Conservation (phyloP, 2,888 invertebrate genomes). For the Drosophila trichaetosa region DNA sequence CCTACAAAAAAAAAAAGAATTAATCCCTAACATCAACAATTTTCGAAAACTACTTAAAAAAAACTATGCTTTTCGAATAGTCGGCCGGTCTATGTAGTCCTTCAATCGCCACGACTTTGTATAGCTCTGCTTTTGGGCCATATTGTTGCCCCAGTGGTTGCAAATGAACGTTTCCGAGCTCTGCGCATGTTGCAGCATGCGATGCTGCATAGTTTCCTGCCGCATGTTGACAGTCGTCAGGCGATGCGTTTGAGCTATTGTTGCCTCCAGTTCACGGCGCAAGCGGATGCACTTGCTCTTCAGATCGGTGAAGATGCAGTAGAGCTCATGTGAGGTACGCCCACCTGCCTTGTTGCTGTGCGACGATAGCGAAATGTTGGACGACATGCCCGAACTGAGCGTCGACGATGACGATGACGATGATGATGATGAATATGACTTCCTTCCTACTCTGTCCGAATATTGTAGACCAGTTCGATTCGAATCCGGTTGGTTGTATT, state of each 20-base stretch:
- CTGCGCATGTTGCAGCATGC: constrained; percentile 35
- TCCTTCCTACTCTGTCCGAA: not conserved
- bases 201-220: constrained; percentile 46
- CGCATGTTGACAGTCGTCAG: constrained; percentile 31
- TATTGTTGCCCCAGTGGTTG: constrained; percentile 34
- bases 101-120: constrained; percentile 18
- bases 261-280: constrained; percentile 56
- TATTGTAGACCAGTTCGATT: constrained; percentile 6
- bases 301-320: constrained; percentile 48
- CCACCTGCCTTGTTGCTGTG: constrained; percentile 26
- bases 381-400: constrained; percentile 1
- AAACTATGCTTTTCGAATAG: constrained; percentile 7
- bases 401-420: not conserved
- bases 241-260: constrained; percentile 44
- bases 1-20: not conserved
- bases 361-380: constrained; percentile 17
- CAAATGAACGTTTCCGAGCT: constrained; percentile 33
- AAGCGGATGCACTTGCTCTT: constrained; percentile 61
- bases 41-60: constrained; percentile 1
- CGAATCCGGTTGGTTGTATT: constrained; percentile 50
- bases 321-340: constrained; percentile 50
- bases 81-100: constrained; percentile 16
- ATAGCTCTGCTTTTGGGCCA: not conserved
- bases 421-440: not conserved
- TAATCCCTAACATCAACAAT: not conserved